phyloP scores from a whole-genome alignment of 2,113 vertebrate genomes.

The Periophthalmus modestus region DNA sequence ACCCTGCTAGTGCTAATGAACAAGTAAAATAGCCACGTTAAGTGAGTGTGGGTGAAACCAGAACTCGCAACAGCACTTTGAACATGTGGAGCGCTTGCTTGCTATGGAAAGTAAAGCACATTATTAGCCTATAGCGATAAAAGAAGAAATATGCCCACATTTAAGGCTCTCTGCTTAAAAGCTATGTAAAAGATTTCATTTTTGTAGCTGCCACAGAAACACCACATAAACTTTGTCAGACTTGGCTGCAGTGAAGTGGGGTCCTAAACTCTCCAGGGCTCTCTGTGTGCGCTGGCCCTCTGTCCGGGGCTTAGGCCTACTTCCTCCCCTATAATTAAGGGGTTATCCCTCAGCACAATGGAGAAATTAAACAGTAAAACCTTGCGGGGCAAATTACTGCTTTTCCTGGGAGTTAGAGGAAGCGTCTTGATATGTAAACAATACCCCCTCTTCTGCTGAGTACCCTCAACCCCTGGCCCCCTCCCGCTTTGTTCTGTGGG shows the following conservation, averaged over 20 bases:
- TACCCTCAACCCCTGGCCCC: conserved; percentile 26
- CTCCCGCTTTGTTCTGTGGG: conserved; percentile 64
- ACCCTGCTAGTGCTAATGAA: conserved; percentile 55
- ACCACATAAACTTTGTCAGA: not conserved
- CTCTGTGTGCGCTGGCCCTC: conserved; percentile 42
- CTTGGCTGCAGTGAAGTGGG: conserved; percentile 16
- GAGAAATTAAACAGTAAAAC: conserved; percentile 68
- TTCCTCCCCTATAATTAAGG: conserved; percentile 66
- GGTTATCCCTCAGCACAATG: conserved; percentile 64
- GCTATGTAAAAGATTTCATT: not conserved
- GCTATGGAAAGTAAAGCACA: not conserved
- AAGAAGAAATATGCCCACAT: not conserved
- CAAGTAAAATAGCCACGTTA: conserved; percentile 34
- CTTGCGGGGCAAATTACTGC: conserved; percentile 67
- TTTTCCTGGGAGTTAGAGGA: conserved; percentile 68
- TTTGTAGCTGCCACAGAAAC: not conserved
- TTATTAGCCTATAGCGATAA: not conserved
- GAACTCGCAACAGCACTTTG: not conserved
- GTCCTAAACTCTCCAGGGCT: conserved; percentile 27
- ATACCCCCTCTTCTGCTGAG: conserved; percentile 58
- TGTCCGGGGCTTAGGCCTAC: conserved; percentile 65
- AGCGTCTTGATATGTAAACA: conserved; percentile 71
- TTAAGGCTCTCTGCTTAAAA: too few species aligned
- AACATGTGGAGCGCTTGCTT: not conserved
- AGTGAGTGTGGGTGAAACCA: conserved; percentile 22